These are phyloP conservation scores for Scaptomyza cyrtandrae DNA, from an alignment of 2,888 invertebrate species.

Conservation along the genomic window DNA sequence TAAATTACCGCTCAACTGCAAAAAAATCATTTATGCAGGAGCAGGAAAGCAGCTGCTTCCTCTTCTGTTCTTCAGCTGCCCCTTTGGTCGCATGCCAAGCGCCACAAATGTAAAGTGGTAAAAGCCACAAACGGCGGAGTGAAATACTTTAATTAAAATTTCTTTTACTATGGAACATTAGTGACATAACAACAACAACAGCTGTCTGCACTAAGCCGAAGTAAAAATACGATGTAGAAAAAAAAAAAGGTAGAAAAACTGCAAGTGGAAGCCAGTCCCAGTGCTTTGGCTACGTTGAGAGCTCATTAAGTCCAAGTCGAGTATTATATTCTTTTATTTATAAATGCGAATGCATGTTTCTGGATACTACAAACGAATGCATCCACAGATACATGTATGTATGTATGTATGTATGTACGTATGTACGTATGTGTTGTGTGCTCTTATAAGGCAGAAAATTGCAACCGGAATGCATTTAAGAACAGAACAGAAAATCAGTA, in stretches of 20 bases:
- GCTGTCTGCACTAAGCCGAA: not conserved
- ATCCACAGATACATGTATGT: constrained; percentile 27
- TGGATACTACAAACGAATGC: constrained; percentile 47
- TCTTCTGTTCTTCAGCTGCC: no score
- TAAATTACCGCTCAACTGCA: constrained; percentile 10
- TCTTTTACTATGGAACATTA: constrained; percentile 56
- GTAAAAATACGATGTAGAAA: constrained; percentile 10
- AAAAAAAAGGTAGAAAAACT: constrained; percentile 30
- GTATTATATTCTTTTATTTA: constrained; percentile 73
- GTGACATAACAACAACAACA: constrained; percentile 41
- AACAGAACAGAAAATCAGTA: constrained; percentile 30
- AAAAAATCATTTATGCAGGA: constrained; percentile 5
- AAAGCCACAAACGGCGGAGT: constrained; percentile 28
- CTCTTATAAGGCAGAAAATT: constrained; percentile 72
- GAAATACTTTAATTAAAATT: constrained; percentile 75
- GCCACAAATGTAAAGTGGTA: constrained; percentile 40
- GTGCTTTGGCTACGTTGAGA: constrained; percentile 5
- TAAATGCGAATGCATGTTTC: constrained; percentile 52
- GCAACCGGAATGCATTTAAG: constrained; percentile 69
- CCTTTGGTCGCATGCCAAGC: constrained; percentile 17
- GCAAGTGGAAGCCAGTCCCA: constrained; percentile 24
- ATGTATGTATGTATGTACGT: not conserved
- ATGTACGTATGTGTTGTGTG: constrained; percentile 36
- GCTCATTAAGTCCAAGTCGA: constrained; percentile 67
- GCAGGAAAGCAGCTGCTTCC: not conserved